Base-by-base conservation (phyloP, 2,888 invertebrate genomes). In the Diabrotica balteata region DNA sequence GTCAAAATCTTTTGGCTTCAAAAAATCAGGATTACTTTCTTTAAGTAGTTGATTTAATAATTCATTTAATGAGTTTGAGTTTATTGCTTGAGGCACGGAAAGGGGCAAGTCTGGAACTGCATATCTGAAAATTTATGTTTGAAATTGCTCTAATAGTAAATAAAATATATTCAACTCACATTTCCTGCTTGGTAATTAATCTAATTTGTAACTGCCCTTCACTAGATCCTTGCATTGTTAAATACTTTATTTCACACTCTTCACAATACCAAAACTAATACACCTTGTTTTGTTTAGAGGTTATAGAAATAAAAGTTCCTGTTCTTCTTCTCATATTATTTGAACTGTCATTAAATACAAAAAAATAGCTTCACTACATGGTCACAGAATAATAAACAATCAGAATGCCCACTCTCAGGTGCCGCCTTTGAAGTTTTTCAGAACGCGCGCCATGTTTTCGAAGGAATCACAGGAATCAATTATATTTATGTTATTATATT, bases 81-180 rank as follows among this genome's bases (percentile, higher is more conserved):
- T 88, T 5, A 93, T 88, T 72, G 88, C 89, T 58, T 90, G 89
- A 61, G 94, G 92, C 32, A 97, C 92, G 11, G 95, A 92, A 79
- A 93, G 91, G 0, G 95, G 94, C 73, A 89, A 90, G 83, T 95
- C 93, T 7, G 96, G 91, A 57, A 97, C 91, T 7, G 96, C 93
- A 88, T 91, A 95, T 75, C 96, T 96, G 81, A 73, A 85, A 83
- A 73, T 10, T n/a, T 3, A 44, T 1, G 49, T 32, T 5, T 42
- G 43, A 60, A 43, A 50, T 32, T 32, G 32, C 32, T 32, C 32
- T 32, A 42, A 58, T 44, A 61, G 59, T 54, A 61, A 69, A 55
- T 11, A 49, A 54, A 42, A 42, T 55, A 43, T 11, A 59, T 44
- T 32, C 32, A 69, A 88, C 91, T 88, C 85, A 94, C 94, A 90